Conservation (phyloP, 2,113 vertebrate genomes). For the Aythya baeri region DNA sequence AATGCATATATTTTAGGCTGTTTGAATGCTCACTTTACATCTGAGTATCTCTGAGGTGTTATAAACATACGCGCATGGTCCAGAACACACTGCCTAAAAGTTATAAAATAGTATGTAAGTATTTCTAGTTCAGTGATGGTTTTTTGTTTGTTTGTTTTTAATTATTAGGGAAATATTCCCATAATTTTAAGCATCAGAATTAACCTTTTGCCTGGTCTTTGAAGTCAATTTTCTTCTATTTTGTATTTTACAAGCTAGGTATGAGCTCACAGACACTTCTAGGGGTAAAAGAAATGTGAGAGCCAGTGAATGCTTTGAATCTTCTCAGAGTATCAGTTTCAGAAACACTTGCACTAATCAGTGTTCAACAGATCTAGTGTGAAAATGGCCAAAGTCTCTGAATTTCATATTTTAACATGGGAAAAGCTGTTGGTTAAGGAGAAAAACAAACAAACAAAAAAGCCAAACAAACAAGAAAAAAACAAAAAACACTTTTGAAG, state of each 20-base stretch:
- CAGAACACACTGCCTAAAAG: neutral
- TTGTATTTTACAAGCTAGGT: neutral
- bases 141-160: neutral
- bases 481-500: neutral
- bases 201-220: neutral
- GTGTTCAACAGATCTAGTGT: neutral
- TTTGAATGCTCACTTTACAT: neutral
- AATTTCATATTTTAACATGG: neutral
- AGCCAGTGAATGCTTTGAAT: slow-evolving; percentile 28
- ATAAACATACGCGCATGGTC: neutral
- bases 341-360: slow-evolving; percentile 43
- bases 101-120: neutral
- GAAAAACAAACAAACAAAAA: too few relatives aligned
- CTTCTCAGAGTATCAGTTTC: slow-evolving; percentile 45
- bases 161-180: neutral
- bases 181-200: neutral
- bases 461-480: too few relatives aligned
- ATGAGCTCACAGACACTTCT: neutral
- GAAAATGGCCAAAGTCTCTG: slow-evolving; percentile 5
- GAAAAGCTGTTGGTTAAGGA: neutral
- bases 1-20: neutral
- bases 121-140: neutral
- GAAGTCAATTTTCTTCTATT: neutral
- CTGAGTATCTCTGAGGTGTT: neutral
- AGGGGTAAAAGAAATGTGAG: slow-evolving; percentile 33